Base-by-base conservation (phyloP, 2,113 vertebrate species). In the Uria lomvia region DNA sequence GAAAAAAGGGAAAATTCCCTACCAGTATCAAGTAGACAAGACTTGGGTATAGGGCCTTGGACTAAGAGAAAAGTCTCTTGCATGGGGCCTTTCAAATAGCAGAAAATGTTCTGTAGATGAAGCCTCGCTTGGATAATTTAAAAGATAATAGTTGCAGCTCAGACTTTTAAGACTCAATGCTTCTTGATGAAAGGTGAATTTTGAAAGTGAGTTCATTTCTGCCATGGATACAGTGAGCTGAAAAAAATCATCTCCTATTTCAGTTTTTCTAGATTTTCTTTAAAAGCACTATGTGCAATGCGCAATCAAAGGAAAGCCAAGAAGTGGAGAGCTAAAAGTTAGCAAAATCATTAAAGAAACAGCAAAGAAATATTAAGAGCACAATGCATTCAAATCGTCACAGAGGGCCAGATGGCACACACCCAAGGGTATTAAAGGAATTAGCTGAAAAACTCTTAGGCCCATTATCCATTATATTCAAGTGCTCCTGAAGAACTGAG, bases 351-450 rank as follows among this genome's bases (percentile, higher is more conserved):
- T 94, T 96, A 70, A 89, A 97, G 94, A 94, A 94, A 81, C 7
- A 80, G 52, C 67, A 74, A 95, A 95, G 87, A 93, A 95, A 95
- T 91, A 95, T 65, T 72, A 85, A 93, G 83, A 92, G 91, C 68
- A 82, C 56, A 91, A 89, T 62, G 80, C 65, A 88, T 94, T 94
- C 63, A 91, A 91, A 88, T 77, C 9, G 1, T 76, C 91, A 76
- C 78, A 95, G 87, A 95, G 74, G 94, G 76, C 92, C 97, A 97
- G 97, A 97, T 97, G 97, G 96, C 91, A 63, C 79, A 38, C 40
- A 97, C 96, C 83, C 96, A 3, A 90, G 97, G 79, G 97, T 84
- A 96, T 97, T 96, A 97, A 95, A 96, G 88, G 96, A 97, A 97
- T 97, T 97, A 97, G 96, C 88, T 92, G 82, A 67, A 95, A 96